Conservation (phyloP, 2,888 invertebrate species). For the Cheilosia grossa region DNA sequence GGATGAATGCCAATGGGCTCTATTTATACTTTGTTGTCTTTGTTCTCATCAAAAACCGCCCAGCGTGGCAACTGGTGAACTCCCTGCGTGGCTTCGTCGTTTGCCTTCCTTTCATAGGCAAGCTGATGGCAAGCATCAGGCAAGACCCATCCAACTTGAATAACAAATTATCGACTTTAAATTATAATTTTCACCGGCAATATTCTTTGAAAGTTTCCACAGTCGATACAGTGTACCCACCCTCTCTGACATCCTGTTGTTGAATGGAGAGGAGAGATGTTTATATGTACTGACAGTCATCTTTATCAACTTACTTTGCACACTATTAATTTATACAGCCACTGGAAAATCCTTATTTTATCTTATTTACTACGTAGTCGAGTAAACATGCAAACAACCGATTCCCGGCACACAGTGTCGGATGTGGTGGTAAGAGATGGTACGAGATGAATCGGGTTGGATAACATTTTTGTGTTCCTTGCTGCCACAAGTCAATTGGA, state of each 20-base stretch:
- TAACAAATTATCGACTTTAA: conserved; percentile 74
- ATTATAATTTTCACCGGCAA: conserved; percentile 74
- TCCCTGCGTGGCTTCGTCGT: conserved; percentile 16
- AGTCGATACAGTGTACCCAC: conserved; percentile 45
- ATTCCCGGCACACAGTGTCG: conserved; percentile 36
- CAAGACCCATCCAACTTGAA: conserved; percentile 71
- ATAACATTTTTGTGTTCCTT: conserved; percentile 10
- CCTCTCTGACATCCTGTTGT: conserved; percentile 38
- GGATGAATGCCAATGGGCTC: conserved; percentile 73
- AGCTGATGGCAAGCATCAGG: conserved; percentile 27
- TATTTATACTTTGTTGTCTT: conserved; percentile 72
- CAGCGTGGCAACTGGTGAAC: conserved; percentile 56
- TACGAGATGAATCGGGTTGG: conserved; percentile 11
- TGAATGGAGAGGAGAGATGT: conserved; percentile 59
- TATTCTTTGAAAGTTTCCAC: conserved; percentile 72
- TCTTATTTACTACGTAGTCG: conserved; percentile 61
- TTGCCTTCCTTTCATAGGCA: conserved; percentile 25
- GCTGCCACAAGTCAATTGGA: conserved; percentile 44
- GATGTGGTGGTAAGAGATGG: conserved; percentile 3
- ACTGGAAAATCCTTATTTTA: conserved; percentile 72
- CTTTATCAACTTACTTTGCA: conserved; percentile 73
- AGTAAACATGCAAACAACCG: conserved; percentile 69
- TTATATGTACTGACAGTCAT: conserved; percentile 70
- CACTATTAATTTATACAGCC: conserved; percentile 74
- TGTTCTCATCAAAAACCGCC: conserved; percentile 71